These are phyloP conservation scores for Tipula lateralis DNA, from an alignment of 2,888 invertebrate genomes.

Conservation along the genomic window DNA sequence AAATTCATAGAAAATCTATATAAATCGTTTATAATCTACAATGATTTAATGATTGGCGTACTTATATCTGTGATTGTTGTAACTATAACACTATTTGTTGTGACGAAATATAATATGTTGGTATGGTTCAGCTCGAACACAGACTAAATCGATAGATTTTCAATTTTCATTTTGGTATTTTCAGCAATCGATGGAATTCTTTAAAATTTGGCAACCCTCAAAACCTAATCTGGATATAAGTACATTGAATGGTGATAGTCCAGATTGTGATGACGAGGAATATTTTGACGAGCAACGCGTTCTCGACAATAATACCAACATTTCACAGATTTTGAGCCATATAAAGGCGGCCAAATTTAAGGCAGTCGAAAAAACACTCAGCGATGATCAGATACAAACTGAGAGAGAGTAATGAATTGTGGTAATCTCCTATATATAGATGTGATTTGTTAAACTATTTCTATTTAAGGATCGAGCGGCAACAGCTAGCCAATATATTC, in stretches of 20 bases:
- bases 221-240: not conserved
- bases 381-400: constrained; percentile 41
- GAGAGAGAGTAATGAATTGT: constrained; percentile 38
- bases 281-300: constrained; percentile 29
- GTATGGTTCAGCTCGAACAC: not conserved
- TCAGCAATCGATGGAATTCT: not conserved
- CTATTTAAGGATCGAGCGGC: constrained; percentile 45
- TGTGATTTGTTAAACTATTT: not conserved
- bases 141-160: not conserved
- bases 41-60: constrained; percentile 6
- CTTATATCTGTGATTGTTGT: not conserved
- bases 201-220: not conserved
- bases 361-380: constrained; percentile 39
- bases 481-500: constrained; percentile 49
- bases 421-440: not conserved
- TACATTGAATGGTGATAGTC: not conserved
- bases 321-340: constrained; percentile 39
- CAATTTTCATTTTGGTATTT: not conserved
- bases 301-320: constrained; percentile 35
- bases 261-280: not conserved
- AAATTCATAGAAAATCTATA: not conserved
- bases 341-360: constrained; percentile 40
- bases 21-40: not conserved
- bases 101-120: not conserved
- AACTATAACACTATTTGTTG: not conserved